Conservation (phyloP, 2,888 invertebrate species). For the Tetranychus piercei region DNA sequence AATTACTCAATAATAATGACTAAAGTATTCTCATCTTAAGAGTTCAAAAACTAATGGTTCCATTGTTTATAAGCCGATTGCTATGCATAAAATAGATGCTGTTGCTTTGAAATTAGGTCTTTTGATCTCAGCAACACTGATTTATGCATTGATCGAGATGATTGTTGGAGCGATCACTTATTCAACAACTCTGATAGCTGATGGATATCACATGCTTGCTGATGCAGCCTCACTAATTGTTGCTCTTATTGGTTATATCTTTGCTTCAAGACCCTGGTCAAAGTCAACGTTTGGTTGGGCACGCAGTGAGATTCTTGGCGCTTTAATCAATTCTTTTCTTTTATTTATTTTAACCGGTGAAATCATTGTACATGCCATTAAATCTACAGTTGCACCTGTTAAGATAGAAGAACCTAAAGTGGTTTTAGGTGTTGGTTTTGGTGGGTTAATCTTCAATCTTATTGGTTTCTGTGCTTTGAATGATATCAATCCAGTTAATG, state of each 20-base stretch:
- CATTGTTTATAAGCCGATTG: background rate
- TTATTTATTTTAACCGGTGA: slow-evolving; percentile 93
- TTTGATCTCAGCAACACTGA: background rate
- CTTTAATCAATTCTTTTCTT: slow-evolving; percentile 81
- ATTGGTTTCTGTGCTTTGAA: slow-evolving; percentile 79
- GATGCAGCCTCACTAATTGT: background rate
- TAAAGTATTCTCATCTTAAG: no score
- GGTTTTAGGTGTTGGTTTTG: slow-evolving; percentile 65
- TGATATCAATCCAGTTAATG: slow-evolving; percentile 38
- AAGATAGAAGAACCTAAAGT: slow-evolving; percentile 61
- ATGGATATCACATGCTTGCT: background rate
- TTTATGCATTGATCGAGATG: background rate
- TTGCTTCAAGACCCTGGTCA: slow-evolving; percentile 76
- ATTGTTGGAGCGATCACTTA: background rate
- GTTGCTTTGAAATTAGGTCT: background rate
- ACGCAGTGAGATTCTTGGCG: slow-evolving; percentile 89
- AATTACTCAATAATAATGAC: no score
- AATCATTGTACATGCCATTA: slow-evolving; percentile 90
- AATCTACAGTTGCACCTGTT: slow-evolving; percentile 71
- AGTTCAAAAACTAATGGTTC: no score
- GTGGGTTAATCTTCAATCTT: slow-evolving; percentile 79
- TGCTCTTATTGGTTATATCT: no score
- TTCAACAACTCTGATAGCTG: background rate
- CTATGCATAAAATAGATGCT: no score
- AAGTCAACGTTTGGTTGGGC: slow-evolving; percentile 99